phyloP scores from a whole-genome alignment of 2,888 invertebrate species.

The Thereva nobilitata region DNA sequence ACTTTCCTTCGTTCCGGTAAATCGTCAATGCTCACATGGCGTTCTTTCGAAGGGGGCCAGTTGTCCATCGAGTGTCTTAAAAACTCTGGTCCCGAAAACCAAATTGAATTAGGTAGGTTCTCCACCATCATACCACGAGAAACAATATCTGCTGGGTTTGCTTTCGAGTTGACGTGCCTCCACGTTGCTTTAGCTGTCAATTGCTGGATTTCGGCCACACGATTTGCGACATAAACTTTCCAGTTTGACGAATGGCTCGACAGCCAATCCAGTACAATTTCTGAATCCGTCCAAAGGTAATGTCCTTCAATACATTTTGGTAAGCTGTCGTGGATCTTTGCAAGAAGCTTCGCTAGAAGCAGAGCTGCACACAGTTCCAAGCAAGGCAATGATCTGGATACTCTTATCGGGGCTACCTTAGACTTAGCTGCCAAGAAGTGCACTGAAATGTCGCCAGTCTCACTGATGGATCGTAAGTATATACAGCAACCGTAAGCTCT shows the following conservation, averaged over 20 bases:
- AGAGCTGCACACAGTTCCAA: slow-evolving; percentile 32
- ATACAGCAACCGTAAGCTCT: slow-evolving; percentile 22
- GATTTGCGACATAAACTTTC: slow-evolving; percentile 35
- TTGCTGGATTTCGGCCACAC: slow-evolving; percentile 40
- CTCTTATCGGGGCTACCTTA: background rate
- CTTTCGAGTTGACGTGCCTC: slow-evolving; percentile 30
- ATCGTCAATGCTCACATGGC: too few species aligned
- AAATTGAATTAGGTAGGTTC: background rate
- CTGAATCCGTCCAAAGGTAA: too few species aligned
- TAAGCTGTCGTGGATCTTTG: too few species aligned
- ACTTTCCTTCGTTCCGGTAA: too few species aligned
- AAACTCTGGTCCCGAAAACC: background rate
- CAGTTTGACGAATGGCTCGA: too few species aligned
- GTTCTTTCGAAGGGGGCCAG: too few species aligned
- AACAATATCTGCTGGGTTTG: slow-evolving; percentile 43
- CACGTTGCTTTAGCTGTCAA: slow-evolving; percentile 4
- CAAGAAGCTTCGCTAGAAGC: too few species aligned
- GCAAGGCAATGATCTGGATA: background rate
- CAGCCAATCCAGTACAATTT: too few species aligned
- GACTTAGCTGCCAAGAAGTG: slow-evolving; percentile 1
- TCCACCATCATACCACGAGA: slow-evolving; percentile 37
- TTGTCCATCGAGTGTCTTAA: too few species aligned
- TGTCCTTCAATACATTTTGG: too few species aligned
- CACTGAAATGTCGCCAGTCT: background rate
- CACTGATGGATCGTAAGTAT: background rate